Conservation (phyloP, 2,888 invertebrate genomes). For the Agriopis aurantiaria region DNA sequence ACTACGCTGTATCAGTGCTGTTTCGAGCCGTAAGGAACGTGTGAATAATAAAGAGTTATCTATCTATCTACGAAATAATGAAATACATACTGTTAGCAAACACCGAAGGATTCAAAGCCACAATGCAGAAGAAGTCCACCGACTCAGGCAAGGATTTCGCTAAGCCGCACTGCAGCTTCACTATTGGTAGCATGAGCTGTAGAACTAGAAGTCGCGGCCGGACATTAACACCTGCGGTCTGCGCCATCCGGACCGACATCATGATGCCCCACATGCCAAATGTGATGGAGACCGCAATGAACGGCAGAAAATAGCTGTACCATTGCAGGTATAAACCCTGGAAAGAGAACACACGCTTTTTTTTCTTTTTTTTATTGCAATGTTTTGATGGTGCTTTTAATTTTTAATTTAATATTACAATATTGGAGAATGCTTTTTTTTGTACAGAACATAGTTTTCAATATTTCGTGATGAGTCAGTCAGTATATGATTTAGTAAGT, state of each 20-base stretch:
- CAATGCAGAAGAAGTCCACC: slow-evolving; percentile 87
- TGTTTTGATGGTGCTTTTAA: no score
- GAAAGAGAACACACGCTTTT: slow-evolving; percentile 17
- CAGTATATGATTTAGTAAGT: no score
- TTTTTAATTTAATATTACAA: no score
- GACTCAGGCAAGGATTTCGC: slow-evolving; percentile 86
- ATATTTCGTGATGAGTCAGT: no score
- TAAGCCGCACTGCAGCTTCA: slow-evolving; percentile 88
- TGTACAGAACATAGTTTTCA: no score
- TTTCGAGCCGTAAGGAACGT: no score
- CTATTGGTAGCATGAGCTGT: slow-evolving; percentile 88
- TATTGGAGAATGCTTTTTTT: no score
- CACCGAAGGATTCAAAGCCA: slow-evolving; percentile 88
- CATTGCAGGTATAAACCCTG: slow-evolving; percentile 42
- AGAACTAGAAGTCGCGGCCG: slow-evolving; percentile 85
- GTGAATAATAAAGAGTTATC: no score
- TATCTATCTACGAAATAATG: no score
- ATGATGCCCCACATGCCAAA: slow-evolving; percentile 90
- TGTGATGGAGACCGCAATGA: slow-evolving; percentile 88
- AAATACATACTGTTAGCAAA: slow-evolving; percentile 88
- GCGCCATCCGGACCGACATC: slow-evolving; percentile 85
- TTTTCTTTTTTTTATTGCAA: no score
- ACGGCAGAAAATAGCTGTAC: slow-evolving; percentile 88
- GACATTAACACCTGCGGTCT: slow-evolving; percentile 75
- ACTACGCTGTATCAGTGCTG: no score